Conservation (phyloP, 2,888 invertebrate genomes). For the Macrophya alboannulata region DNA sequence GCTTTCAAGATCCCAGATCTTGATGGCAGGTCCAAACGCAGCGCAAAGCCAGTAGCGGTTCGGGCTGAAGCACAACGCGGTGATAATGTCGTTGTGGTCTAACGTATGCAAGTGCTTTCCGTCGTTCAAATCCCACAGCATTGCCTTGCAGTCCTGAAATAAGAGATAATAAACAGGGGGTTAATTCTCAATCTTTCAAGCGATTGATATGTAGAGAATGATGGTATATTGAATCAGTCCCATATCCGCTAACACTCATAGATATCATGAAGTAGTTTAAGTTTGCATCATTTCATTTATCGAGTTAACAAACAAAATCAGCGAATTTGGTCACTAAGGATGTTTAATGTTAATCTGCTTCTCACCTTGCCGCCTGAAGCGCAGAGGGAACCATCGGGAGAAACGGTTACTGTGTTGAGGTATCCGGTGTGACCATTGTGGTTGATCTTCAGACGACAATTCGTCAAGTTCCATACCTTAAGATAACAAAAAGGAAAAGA, state of each 20-base stretch:
- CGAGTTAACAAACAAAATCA: conserved; percentile 41
- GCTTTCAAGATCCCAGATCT: conserved; percentile 99
- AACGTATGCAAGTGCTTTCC: conserved; percentile 99
- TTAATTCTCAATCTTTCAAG: neutral
- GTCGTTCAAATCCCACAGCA: conserved; percentile 99
- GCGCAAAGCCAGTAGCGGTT: conserved; percentile 99
- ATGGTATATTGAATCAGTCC: conserved; percentile 65
- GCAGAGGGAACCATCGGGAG: conserved; percentile 99
- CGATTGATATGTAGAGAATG: neutral
- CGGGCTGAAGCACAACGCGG: conserved; percentile 99
- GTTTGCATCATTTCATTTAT: conserved; percentile 55
- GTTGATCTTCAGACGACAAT: conserved; percentile 99
- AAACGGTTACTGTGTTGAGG: conserved; percentile 99
- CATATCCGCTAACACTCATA: conserved; percentile 72
- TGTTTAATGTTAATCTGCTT: neutral
- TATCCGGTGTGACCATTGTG: conserved; percentile 98
- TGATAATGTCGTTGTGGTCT: conserved; percentile 99
- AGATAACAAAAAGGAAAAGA: conserved; percentile 59
- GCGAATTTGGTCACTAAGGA: conserved; percentile 55
- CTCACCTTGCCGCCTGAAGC: conserved; percentile 98
- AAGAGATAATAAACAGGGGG: conserved; percentile 41
- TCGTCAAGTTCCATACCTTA: conserved; percentile 98
- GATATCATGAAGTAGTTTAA: conserved; percentile 62
- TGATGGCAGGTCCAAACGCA: conserved; percentile 98
- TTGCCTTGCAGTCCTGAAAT: conserved; percentile 96